A percentile compares a stretch with the other conserved stretches of the same genome.
These are phyloP conservation scores for Drosophila pandora DNA, from an alignment of 1,140 invertebrate species.

Conservation along the genomic window DNA sequence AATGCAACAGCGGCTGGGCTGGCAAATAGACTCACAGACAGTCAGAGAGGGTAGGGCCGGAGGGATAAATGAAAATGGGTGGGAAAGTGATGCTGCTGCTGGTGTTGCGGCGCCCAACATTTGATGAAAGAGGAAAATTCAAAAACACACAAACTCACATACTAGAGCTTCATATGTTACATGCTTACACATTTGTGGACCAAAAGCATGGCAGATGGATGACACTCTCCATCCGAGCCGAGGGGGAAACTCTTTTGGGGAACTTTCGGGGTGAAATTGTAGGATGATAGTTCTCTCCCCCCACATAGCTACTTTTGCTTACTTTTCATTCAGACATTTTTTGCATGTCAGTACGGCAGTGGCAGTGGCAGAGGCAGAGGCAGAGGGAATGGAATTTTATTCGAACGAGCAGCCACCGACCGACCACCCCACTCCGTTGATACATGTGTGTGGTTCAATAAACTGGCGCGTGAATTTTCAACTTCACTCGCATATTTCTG, in stretches of 20 bases:
- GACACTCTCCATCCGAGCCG: constrained; percentile 27
- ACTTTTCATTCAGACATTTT: constrained; percentile 79
- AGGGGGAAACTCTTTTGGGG: constrained; percentile 22
- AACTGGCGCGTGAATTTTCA: constrained; percentile 75
- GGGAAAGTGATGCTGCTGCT: constrained; percentile 31
- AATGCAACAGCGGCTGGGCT: constrained; percentile 69
- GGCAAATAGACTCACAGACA: constrained; percentile 65
- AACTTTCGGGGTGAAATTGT: constrained; percentile 10
- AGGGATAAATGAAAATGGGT: constrained; percentile 7
- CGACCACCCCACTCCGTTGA: neutral
- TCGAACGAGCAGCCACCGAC: neutral
- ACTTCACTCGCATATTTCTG: constrained; percentile 43
- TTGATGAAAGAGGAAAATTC: constrained; percentile 46
- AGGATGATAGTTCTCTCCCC: neutral
- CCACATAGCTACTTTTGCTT: constrained; percentile 67
- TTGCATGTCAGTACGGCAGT: constrained; percentile 23
- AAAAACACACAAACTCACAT: constrained; percentile 1
- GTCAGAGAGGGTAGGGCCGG: neutral
- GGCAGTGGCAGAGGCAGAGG: neutral
- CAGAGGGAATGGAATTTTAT: constrained; percentile 43
- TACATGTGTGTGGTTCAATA: constrained; percentile 66
- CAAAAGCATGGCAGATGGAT: constrained; percentile 33
- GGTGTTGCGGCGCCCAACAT: constrained; percentile 31
- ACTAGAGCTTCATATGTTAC: constrained; percentile 30
- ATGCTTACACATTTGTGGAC: constrained; percentile 35